Evolutionary conservation across 2,113 vertebrate species (phyloP).

Genomic region (Halcyon senegalensis): DNA sequence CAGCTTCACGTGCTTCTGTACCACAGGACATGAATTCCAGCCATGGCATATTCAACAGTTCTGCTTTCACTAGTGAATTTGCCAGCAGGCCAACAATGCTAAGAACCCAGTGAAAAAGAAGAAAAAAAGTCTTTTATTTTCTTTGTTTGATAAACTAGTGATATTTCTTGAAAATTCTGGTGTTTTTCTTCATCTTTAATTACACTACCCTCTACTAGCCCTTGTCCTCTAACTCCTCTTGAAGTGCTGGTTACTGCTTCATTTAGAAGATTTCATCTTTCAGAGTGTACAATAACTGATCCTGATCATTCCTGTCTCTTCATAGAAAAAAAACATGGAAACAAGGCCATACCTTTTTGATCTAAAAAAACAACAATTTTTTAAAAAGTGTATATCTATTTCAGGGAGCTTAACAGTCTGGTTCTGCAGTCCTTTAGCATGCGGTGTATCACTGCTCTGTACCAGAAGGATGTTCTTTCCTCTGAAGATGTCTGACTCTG

Average conservation of each 20-base stretch:
- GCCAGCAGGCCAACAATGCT: background rate
- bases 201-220: background rate
- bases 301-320: background rate
- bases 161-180: background rate
- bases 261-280: background rate
- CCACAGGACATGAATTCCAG: background rate
- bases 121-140: background rate
- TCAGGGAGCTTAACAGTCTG: rapidly evolving
- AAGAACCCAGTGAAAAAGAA: constrained; percentile 11
- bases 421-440: background rate
- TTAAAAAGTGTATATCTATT: no score
- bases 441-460: background rate
- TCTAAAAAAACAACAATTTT: background rate
- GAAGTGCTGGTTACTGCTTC: background rate
- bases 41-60: background rate
- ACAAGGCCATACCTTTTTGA: background rate
- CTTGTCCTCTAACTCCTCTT: background rate
- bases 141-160: background rate
- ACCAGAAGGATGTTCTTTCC: background rate
- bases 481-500: no score
- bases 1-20: background rate
- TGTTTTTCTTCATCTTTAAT: background rate
- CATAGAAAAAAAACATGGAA: background rate
- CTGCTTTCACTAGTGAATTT: background rate
- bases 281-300: background rate